Base-by-base conservation (phyloP, 2,797 vertebrate species). In the Chrysolophus pictus region DNA sequence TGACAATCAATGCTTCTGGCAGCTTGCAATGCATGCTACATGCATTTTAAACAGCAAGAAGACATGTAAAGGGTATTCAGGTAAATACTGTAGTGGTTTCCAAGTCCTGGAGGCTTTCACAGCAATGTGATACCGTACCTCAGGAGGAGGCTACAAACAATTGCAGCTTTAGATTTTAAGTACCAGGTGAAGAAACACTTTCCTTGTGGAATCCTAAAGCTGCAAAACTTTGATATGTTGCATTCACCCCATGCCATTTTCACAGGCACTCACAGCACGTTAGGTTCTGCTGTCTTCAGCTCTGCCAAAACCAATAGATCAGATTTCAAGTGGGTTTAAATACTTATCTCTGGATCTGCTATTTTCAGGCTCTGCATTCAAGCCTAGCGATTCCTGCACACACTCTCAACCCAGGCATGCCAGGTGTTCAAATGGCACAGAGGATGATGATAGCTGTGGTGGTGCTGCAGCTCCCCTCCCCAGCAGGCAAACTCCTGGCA, bases 311-410 rank as follows among this genome's bases (percentile, higher is more conserved):
- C 2, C 63, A 62, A 96, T 81, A 77, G 53, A 87, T 69, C 87
- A 96, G 53, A 56, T 49, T 84, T 69, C 37, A 59, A 92, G 81
- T 53, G 42, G n/a, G 46, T 90, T 90, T 91, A 91, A 96, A 85
- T 89, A 93, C 89, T 93, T 96, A 82, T 76, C 88, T 49, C 69
- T 73, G 88, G 44, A 75, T 67, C 58, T 92, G 76, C 79, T 93
- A 58, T 85, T 94, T 87, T 83, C 7, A 49, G 63, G 22, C 23
- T 95, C 87, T 77, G 62, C 92, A 80, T 75, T 88, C 87, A 94
- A 79, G 29, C 89, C 46, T 46, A 24, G 21, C 78, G 19, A 86
- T 87, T 95, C 95, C 63, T 63, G 35, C 33, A 42, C 56, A 24
- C 21, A 49, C 42, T 93, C 88, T 88, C 64, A 81, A 92, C 64